Percentiles rank a stretch among this genome's conserved stretches.
Conservation (phyloP, 2,888 invertebrate species). For the Caenorhabditis parvicauda region DNA sequence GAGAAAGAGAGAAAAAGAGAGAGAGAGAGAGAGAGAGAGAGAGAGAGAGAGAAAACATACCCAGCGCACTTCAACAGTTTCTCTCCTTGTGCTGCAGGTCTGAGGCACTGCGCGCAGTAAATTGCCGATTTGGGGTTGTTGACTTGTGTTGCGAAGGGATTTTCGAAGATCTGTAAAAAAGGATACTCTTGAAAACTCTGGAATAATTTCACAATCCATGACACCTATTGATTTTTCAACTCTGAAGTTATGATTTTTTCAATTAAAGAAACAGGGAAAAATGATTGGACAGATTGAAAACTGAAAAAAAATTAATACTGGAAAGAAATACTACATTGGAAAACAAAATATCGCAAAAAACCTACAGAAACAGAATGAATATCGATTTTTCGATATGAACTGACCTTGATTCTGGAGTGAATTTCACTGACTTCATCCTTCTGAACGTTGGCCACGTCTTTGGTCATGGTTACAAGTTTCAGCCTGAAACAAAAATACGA, state of each 20-base stretch:
- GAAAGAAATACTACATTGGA: too few species aligned
- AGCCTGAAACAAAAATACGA: too few species aligned
- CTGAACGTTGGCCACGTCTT: too few species aligned
- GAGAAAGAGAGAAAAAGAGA: too few species aligned
- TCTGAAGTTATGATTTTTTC: neutral
- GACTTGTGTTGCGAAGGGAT: slow-evolving; percentile 56
- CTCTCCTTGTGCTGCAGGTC: slow-evolving; percentile 34
- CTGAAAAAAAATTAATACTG: neutral
- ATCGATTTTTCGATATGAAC: too few species aligned
- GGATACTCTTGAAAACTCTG: too few species aligned
- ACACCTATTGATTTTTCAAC: neutral
- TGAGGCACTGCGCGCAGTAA: slow-evolving; percentile 57
- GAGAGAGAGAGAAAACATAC: slow-evolving; percentile 12
- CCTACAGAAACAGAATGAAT: too few species aligned
- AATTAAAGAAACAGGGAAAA: neutral
- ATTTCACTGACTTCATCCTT: too few species aligned
- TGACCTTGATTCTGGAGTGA: slow-evolving; percentile 37
- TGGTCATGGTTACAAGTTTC: too few species aligned
- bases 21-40: too few species aligned
- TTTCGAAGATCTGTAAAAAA: slow-evolving; percentile 44
- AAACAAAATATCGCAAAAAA: too few species aligned
- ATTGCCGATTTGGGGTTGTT: slow-evolving; percentile 39
- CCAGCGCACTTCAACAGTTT: slow-evolving; percentile 50
- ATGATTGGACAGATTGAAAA: neutral
- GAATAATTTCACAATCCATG: too few species aligned